Conservation (phyloP, 2,888 invertebrate genomes). For the Tiliacea aurago region DNA sequence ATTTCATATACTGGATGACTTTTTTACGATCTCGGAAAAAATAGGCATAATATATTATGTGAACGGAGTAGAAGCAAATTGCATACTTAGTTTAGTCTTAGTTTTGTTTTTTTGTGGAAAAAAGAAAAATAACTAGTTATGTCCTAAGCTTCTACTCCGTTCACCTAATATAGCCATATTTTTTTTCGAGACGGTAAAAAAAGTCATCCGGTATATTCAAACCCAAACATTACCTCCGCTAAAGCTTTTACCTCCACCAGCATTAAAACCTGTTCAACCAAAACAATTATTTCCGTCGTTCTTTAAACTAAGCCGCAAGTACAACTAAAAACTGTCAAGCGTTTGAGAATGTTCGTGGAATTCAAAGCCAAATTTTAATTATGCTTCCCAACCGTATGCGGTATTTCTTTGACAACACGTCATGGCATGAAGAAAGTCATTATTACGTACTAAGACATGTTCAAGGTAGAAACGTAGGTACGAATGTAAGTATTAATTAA, state of each 20-base stretch:
- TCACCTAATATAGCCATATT: too few relatives aligned
- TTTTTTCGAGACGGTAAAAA: too few relatives aligned
- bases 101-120: too few relatives aligned
- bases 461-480: constrained; percentile 25
- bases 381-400: constrained; percentile 44
- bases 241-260: neutral
- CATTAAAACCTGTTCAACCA: constrained; percentile 19
- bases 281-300: constrained; percentile 39
- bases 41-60: too few relatives aligned
- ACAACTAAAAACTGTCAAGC: constrained; percentile 37
- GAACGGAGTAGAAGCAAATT: too few relatives aligned
- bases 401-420: constrained; percentile 61
- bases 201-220: too few relatives aligned
- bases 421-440: constrained; percentile 52
- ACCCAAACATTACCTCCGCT: neutral
- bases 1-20: too few relatives aligned
- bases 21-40: too few relatives aligned
- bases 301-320: constrained; percentile 29
- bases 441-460: constrained; percentile 48
- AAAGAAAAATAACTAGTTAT: too few relatives aligned
- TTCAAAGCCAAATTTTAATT: constrained; percentile 63
- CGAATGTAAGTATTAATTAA: constrained; percentile 47
- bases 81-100: too few relatives aligned
- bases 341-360: constrained; percentile 40
- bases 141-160: too few relatives aligned